phyloP scores from a whole-genome alignment of 1,140 invertebrate species.

The Heliconius nattereri region DNA sequence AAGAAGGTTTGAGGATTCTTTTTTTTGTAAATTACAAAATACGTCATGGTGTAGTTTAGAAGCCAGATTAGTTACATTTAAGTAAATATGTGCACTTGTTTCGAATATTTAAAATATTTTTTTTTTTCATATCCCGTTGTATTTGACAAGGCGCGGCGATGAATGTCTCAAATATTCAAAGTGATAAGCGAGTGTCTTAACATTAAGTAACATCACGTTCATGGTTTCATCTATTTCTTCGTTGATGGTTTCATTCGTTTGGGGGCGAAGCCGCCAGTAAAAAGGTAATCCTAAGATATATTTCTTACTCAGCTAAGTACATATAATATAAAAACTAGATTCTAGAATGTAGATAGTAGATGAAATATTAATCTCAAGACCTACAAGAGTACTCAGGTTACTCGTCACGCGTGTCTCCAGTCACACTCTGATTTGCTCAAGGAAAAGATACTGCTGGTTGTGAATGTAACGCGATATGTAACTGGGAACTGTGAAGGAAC shows the following conservation, averaged over 20 bases:
- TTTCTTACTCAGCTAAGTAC: too few species aligned
- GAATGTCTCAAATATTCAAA: too few species aligned
- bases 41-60: neutral
- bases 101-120: too few species aligned
- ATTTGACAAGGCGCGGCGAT: too few species aligned
- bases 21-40: neutral
- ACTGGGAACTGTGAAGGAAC: neutral
- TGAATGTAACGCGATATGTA: conserved; percentile 14
- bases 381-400: conserved; percentile 1
- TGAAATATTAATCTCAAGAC: neutral
- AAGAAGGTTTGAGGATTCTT: neutral
- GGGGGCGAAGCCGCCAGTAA: too few species aligned
- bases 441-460: conserved; percentile 20
- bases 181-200: too few species aligned
- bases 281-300: too few species aligned
- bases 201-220: too few species aligned
- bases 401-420: conserved; percentile 20
- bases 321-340: neutral
- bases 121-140: too few species aligned
- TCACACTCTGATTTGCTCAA: conserved; percentile 30
- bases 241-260: too few species aligned
- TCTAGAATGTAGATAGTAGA: neutral
- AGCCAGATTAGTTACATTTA: neutral
- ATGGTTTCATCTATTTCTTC: too few species aligned
- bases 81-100: too few species aligned